A percentile compares a stretch with the other conserved stretches of the same genome.
Conservation (phyloP, 2,797 vertebrate species). For the Coluber constrictor region DNA sequence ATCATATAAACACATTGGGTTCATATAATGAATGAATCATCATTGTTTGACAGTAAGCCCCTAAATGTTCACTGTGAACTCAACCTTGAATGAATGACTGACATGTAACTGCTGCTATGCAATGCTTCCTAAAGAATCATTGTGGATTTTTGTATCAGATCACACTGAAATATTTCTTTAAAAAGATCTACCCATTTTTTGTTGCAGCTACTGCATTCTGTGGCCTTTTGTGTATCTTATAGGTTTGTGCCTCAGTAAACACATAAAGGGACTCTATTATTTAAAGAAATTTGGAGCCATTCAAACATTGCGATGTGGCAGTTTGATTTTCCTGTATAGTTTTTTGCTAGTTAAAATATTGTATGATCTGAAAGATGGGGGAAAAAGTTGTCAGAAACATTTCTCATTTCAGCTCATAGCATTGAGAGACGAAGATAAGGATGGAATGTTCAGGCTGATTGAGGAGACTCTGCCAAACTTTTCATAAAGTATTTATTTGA, state of each 20-base stretch:
- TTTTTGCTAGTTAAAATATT: constrained; percentile 22
- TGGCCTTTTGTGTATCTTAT: background rate
- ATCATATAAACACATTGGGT: background rate
- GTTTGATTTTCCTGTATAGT: background rate
- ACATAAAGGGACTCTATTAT: background rate
- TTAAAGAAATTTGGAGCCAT: constrained; percentile 18
- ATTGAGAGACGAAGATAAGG: background rate
- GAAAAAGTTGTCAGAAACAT: constrained; percentile 23
- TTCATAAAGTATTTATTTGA: constrained; percentile 23
- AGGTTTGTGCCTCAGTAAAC: background rate
- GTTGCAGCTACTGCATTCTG: background rate
- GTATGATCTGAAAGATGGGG: constrained; percentile 28
- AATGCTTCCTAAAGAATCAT: background rate
- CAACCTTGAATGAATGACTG: background rate
- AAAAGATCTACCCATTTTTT: no score
- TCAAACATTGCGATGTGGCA: constrained; percentile 21
- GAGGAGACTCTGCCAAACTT: constrained; percentile 4
- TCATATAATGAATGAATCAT: background rate
- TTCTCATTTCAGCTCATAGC: background rate
- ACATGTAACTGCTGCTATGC: background rate
- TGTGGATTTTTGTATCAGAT: background rate
- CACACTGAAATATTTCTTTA: background rate
- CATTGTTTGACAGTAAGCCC: background rate
- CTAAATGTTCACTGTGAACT: background rate
- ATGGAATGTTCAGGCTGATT: background rate